These are phyloP conservation scores for Hyposmocoma kahamanoa DNA, from an alignment of 1,140 invertebrate genomes.

Conservation along the genomic window DNA sequence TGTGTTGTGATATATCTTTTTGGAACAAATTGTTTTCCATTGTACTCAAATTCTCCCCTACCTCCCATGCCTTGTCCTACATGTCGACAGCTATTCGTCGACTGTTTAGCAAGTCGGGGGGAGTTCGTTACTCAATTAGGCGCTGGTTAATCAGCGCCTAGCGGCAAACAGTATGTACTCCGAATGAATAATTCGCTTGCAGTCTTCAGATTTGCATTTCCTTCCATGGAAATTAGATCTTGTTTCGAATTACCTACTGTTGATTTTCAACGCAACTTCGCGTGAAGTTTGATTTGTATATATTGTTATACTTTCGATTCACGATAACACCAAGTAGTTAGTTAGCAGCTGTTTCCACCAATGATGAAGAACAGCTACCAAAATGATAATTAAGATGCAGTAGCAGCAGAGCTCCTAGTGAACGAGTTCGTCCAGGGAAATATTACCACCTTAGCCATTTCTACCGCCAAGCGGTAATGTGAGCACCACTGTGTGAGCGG, in stretches of 20 bases:
- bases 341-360: not conserved
- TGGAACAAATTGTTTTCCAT: too few relatives aligned
- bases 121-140: conserved; percentile 65
- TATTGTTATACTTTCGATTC: not conserved
- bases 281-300: not conserved
- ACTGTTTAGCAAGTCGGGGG: conserved; percentile 63
- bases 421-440: too few relatives aligned
- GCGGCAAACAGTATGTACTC: conserved; percentile 59
- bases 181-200: conserved; percentile 51
- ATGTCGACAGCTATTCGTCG: conserved; percentile 27
- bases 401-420: not conserved
- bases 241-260: not conserved
- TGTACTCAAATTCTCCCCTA: too few relatives aligned
- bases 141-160: conserved; percentile 56
- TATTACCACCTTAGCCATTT: too few relatives aligned
- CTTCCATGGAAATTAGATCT: conserved; percentile 9
- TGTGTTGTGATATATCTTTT: too few relatives aligned
- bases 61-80: conserved; percentile 8
- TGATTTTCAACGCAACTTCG: not conserved
- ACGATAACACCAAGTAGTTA: too few relatives aligned
- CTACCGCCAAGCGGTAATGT: too few relatives aligned
- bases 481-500: too few relatives aligned
- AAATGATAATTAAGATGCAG: not conserved
- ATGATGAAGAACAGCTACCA: not conserved
- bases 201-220: conserved; percentile 41